Conservation (phyloP, 2,888 invertebrate genomes). For the Polyploca ridens region DNA sequence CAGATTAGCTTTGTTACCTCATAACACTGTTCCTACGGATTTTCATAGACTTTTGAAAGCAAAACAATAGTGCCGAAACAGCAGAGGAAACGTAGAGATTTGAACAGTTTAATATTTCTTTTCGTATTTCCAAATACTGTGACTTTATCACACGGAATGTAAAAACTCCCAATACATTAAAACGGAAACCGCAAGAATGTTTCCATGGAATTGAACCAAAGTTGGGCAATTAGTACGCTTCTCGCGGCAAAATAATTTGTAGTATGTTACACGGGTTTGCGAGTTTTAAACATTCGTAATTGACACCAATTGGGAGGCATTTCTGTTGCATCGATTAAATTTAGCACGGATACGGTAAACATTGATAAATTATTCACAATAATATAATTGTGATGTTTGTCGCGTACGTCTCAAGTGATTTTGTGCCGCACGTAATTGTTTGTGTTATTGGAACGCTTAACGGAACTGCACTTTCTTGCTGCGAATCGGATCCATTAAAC, state of each 20-base stretch:
- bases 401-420: constrained; percentile 31
- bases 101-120: too few relatives aligned
- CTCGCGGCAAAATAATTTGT: background rate
- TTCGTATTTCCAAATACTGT: too few relatives aligned
- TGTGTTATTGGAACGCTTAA: constrained; percentile 57
- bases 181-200: constrained; percentile 1
- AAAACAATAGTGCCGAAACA: too few relatives aligned
- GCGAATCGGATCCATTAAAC: constrained; percentile 31
- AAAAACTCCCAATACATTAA: background rate
- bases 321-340: background rate
- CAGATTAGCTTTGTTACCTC: background rate
- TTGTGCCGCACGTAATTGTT: constrained; percentile 27
- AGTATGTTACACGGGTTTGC: background rate
- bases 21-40: background rate
- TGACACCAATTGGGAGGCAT: constrained; percentile 1
- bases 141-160: background rate
- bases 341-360: constrained; percentile 5
- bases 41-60: background rate
- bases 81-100: too few relatives aligned
- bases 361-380: background rate
- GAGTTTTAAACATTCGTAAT: background rate
- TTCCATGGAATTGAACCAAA: constrained; percentile 4
- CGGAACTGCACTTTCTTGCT: constrained; percentile 64
- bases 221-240: constrained; percentile 4
- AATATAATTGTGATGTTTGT: constrained; percentile 13